Evolutionary conservation across 2,797 vertebrate species (phyloP), one percentile per base, ranked within the genome.

Genomic region (Coregonus sp.): DNA sequence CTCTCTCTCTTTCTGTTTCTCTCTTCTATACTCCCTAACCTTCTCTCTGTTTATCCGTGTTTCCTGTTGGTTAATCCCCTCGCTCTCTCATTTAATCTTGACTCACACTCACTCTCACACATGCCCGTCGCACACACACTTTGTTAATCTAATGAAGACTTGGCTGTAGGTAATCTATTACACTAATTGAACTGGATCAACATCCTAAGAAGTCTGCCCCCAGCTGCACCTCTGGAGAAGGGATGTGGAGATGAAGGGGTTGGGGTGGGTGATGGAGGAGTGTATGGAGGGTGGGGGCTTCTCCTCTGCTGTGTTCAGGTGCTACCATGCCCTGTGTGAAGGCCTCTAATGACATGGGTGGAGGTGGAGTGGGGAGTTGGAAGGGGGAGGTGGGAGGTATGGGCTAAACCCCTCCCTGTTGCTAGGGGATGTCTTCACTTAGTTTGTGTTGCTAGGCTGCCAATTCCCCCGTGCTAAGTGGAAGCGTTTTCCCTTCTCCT

Each of bases 401-500:
- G 80, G 88, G 91, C 89, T 86, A 88, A 83, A 78, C 84, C 78
- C 80, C 84, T 88, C 79, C 83, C 78, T 83, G 93, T 95, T 94
- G 93, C 93, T 93, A 94, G 79, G 93, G 87, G 91, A 92, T 87
- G 90, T 91, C 85, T 92, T 91, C 88, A 84, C 91, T 91, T 90
- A 92, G 89, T 90, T 93, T 92, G 88, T 85, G 94, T 95, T 95
- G 94, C 94, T 95, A 95, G 92, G 94, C 91, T 94, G 92, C 93
- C 90, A 90, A 91, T 90, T 93, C 91, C 89, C 89, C 90, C 86
- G 82, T 82, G 88, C 90, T 93, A 92, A 92, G 90, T 89, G 88
- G 84, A 92, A 93, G 88, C 82, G 71, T 80, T 54, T 77, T 65
- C 82, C 81, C 80, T 35, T 75, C 84, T 83, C 79, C 83, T 83